Percentiles rank a stretch among this genome's conserved stretches.
These are phyloP conservation scores for Gobius niger DNA, from an alignment of 2,113 vertebrate genomes.

Conservation along the genomic window DNA sequence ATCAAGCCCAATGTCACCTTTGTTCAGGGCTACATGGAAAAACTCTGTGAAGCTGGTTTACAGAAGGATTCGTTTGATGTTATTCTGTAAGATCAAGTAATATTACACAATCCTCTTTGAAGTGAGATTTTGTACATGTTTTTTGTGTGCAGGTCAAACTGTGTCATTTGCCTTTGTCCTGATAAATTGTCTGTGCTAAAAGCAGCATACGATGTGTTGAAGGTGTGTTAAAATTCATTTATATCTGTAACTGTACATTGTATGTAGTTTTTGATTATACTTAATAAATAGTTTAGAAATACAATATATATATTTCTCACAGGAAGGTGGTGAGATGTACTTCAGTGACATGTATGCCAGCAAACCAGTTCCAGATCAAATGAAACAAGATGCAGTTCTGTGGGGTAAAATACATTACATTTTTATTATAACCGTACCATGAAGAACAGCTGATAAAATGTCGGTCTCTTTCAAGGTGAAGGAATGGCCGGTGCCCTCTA, in stretches of 20 bases:
- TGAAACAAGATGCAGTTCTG: conserved; percentile 70
- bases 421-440: background rate
- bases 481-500: conserved; percentile 73
- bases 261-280: no score
- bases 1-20: conserved; percentile 64
- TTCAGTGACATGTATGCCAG: conserved; percentile 79
- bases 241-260: background rate
- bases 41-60: conserved; percentile 68
- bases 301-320: background rate
- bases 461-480: conserved; percentile 54
- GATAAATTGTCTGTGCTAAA: conserved; percentile 72
- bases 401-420: conserved; percentile 61
- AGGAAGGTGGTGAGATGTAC: conserved; percentile 76
- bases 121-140: background rate
- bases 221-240: conserved; percentile 51
- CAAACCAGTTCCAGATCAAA: conserved; percentile 66
- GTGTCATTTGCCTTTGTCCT: conserved; percentile 76
- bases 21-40: conserved; percentile 75
- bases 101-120: background rate
- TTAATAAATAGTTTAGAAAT: no score
- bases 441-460: background rate
- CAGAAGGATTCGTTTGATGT: conserved; percentile 64
- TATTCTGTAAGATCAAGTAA: conserved; percentile 60
- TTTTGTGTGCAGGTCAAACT: conserved; percentile 70
- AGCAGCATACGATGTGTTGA: conserved; percentile 68